These are phyloP conservation scores for Sapajus apella DNA, from an alignment of 2,113 vertebrate species.

Conservation along the genomic window DNA sequence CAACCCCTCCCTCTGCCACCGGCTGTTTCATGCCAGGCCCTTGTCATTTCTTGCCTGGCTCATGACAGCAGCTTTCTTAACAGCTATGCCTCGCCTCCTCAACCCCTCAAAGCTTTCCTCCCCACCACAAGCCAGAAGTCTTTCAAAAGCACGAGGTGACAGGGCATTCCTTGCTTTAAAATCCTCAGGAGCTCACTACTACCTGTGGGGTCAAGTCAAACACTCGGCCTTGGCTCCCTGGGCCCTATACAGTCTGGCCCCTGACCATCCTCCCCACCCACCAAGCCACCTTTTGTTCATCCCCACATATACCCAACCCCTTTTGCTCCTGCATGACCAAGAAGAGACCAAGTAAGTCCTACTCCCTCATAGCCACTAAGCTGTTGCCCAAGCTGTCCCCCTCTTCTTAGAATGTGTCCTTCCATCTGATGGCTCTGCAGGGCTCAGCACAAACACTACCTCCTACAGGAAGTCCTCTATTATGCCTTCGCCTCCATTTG, in stretches of 20 bases:
- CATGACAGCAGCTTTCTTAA: background rate
- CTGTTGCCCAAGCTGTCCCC: background rate
- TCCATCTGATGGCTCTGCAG: background rate
- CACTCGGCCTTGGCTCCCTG: background rate
- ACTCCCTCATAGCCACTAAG: background rate
- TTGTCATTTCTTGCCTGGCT: background rate
- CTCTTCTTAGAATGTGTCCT: background rate
- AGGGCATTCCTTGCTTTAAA: background rate
- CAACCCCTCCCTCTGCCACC: background rate
- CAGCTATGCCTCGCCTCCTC: background rate
- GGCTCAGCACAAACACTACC: background rate
- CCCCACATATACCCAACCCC: background rate
- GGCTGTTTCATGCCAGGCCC: background rate
- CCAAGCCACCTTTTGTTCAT: background rate
- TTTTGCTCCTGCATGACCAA: background rate
- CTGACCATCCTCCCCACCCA: background rate
- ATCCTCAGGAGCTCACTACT: background rate
- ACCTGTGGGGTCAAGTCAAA: background rate
- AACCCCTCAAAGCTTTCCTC: background rate
- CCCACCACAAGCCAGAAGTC: background rate
- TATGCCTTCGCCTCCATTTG: background rate
- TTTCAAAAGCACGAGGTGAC: background rate
- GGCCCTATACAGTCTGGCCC: background rate
- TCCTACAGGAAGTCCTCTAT: background rate
- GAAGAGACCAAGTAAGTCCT: background rate